Evolutionary conservation across 2,888 invertebrate species (phyloP).

Genomic region (Microctonus brassicae): DNA sequence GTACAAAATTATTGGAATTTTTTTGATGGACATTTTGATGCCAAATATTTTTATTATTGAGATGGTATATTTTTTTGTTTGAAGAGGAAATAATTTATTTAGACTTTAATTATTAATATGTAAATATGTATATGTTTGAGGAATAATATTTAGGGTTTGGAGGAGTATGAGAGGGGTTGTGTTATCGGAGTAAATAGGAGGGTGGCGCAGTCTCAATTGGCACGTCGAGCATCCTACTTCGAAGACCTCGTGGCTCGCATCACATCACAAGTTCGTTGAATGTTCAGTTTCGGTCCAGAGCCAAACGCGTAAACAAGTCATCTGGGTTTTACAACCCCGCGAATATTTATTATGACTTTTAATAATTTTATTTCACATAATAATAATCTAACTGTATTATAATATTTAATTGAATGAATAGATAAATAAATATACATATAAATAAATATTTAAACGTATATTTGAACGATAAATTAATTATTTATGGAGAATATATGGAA

Average conservation of each 20-base stretch:
- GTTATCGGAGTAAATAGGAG: constrained; percentile 53
- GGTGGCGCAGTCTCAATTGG: constrained; percentile 61
- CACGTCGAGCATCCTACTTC: constrained; percentile 61
- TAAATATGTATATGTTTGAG: constrained; percentile 24
- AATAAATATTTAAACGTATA: too few species aligned
- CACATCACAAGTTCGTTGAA: constrained; percentile 44
- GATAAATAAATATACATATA: neutral
- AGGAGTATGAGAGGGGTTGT: constrained; percentile 49
- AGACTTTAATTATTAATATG: neutral
- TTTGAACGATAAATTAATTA: too few species aligned
- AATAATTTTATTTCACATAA: neutral
- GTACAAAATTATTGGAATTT: too few species aligned
- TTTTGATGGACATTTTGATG: too few species aligned
- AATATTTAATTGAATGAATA: neutral
- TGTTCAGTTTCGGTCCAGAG: constrained; percentile 60
- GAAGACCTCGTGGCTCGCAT: constrained; percentile 54
- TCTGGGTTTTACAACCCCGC: neutral
- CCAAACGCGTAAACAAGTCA: constrained; percentile 41
- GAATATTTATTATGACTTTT: neutral
- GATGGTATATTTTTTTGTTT: too few species aligned
- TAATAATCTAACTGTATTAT: neutral
- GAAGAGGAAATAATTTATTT: neutral
- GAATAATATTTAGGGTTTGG: constrained; percentile 21
- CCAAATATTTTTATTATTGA: too few species aligned
- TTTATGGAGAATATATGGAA: too few species aligned